phyloP scores from a whole-genome alignment of 53 echinoderm and acorn worm genomes.

The Astropecten irregularis region DNA sequence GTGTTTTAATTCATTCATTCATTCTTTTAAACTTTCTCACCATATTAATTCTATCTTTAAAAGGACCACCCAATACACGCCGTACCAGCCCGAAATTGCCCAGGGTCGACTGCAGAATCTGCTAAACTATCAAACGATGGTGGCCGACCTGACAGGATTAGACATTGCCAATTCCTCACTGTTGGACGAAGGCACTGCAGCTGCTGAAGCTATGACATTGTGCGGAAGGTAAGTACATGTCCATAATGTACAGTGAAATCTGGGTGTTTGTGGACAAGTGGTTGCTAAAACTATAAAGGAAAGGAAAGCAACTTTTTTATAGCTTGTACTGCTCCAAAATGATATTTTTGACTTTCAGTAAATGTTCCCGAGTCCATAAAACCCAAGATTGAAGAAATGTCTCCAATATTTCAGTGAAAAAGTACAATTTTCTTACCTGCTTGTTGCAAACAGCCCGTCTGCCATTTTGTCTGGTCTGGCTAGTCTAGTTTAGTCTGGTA shows the following conservation, averaged over 20 bases:
- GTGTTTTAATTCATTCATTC: too few species aligned
- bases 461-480: too few species aligned
- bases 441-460: too few species aligned
- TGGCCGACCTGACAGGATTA: constrained; percentile 84
- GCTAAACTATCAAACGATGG: constrained; percentile 96
- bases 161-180: constrained; percentile 92
- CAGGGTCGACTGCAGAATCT: constrained; percentile 90
- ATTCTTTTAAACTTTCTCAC: too few species aligned
- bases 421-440: too few species aligned
- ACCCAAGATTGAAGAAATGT: too few species aligned
- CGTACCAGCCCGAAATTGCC: constrained; percentile 96
- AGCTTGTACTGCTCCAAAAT: too few species aligned
- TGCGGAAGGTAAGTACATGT: constrained; percentile 76
- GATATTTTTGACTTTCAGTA: too few species aligned
- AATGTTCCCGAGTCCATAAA: too few species aligned
- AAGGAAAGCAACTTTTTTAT: background rate
- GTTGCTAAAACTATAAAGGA: background rate
- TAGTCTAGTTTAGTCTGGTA: too few species aligned
- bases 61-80: constrained; percentile 99
- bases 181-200: constrained; percentile 92
- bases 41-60: too few species aligned
- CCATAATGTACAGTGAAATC: background rate
- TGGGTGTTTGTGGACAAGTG: too few species aligned
- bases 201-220: constrained; percentile 92
- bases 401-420: background rate